Percentiles rank a stretch among this genome's conserved stretches.
These are phyloP conservation scores for Monopterus albus DNA, from an alignment of 2,113 vertebrate species.

Conservation along the genomic window DNA sequence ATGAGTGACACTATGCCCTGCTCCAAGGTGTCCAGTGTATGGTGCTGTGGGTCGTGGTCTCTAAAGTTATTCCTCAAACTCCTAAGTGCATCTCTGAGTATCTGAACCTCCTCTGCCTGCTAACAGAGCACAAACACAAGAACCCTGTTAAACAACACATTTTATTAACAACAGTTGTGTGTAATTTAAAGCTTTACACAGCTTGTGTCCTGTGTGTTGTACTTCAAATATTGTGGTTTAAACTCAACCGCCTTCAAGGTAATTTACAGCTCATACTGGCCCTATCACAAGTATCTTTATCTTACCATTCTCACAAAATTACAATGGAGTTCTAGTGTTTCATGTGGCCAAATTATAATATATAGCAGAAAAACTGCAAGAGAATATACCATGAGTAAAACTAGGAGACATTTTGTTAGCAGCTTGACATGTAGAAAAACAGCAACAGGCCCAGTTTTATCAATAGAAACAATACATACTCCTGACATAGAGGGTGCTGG, in stretches of 20 bases:
- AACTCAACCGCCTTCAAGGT: background rate
- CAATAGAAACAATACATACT: slow-evolving; percentile 76
- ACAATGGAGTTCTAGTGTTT: background rate
- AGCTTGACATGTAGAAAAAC: background rate
- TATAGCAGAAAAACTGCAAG: background rate
- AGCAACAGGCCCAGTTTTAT: background rate
- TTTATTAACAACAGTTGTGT: background rate
- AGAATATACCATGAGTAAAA: background rate
- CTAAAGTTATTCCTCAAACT: slow-evolving; percentile 95
- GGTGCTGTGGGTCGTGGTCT: slow-evolving; percentile 95
- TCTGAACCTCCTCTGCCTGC: slow-evolving; percentile 92
- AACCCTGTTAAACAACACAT: background rate
- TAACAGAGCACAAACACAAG: slow-evolving; percentile 22
- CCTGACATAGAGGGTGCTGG: slow-evolving; percentile 78
- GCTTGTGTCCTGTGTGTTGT: background rate
- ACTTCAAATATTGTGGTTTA: background rate
- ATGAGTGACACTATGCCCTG: slow-evolving; percentile 95
- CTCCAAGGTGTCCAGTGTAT: slow-evolving; percentile 97
- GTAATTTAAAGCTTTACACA: background rate
- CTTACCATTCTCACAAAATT: background rate
- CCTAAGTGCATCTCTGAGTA: slow-evolving; percentile 91
- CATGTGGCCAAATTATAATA: background rate
- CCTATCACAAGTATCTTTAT: background rate
- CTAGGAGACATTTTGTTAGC: background rate
- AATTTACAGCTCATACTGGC: background rate